Base-by-base conservation (phyloP, 2,113 vertebrate species). In the Antennarius striatus region DNA sequence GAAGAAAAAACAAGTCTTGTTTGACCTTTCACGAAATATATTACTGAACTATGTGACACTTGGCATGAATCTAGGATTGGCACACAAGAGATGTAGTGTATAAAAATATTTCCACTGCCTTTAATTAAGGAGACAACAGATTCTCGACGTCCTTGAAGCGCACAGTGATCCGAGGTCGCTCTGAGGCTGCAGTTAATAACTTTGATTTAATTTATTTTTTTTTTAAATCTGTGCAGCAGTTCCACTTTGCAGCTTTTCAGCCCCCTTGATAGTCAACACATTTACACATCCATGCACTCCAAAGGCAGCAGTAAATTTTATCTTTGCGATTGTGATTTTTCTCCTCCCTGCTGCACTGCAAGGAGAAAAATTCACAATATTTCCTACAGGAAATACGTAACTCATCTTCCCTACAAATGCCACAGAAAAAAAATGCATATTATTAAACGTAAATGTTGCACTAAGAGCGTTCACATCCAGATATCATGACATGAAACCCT, bases 401-500 rank as follows among this genome's bases (percentile, higher is more conserved):
- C 32, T 2, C 5, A 36, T 36, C 32, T 7, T 36, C 32, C 32
- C 32, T 36, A 36, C 32, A 4, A 36, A 7, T 7, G 32, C 4
- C 32, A 7, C 32, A 36, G 32, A 7, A 1, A 7, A 7, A 4
- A 36, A 36, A 36, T 7, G 32, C 32, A 36, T 7, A 36, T 7
- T 36, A 1, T 36, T 36, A 36, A 36, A 7, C 3, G 5, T 63
- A 40, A 45, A 55, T n/a, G 45, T 48, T 73, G 32, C 32, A 36
- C 32, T 56, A 40, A 13, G 17, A 15, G n/a, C 53, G 39, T 70
- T 53, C 49, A 59, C 48, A 63, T 48, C 4, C 32, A 36, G 61
- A 54, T 71, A 66, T 50, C 61, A 52, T 46, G 68, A 73, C 70
- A 78, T 68, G 63, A 87, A 79, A 75, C 68, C 73, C 73, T 56